Conservation (phyloP, 2,113 vertebrate genomes). For the Trachemys scripta region DNA sequence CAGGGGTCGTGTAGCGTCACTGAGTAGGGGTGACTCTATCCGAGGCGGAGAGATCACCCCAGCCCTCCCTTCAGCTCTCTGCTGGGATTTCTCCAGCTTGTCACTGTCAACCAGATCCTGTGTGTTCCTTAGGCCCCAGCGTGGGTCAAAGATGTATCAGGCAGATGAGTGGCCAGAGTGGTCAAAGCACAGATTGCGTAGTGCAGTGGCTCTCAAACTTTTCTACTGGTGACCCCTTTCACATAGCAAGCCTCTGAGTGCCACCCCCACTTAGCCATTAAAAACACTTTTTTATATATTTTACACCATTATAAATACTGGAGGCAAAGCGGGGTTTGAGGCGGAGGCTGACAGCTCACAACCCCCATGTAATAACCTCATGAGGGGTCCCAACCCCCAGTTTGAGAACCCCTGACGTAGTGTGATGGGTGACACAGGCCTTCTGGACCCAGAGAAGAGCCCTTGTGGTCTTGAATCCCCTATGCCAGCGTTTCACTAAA, state of each 20-base stretch:
- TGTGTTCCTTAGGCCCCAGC: neutral
- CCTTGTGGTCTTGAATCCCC: neutral
- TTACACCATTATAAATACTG: too few relatives aligned
- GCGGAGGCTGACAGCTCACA: too few relatives aligned
- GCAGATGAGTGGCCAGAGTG: neutral
- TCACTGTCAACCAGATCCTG: too few relatives aligned
- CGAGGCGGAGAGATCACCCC: neutral
- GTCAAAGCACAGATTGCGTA: neutral
- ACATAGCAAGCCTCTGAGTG: too few relatives aligned
- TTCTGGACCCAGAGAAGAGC: neutral
- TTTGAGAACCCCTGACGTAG: neutral
- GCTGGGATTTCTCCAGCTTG: neutral
- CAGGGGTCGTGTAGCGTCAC: neutral
- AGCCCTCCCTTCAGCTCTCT: neutral
- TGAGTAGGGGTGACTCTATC: neutral
- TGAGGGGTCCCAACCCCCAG: too few relatives aligned
- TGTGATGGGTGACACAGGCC: neutral
- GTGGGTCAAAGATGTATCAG: neutral
- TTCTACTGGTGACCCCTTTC: too few relatives aligned
- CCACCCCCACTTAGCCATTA: too few relatives aligned
- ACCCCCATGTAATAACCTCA: too few relatives aligned
- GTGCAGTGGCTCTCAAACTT: neutral
- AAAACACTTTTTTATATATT: too few relatives aligned
- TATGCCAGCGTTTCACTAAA: neutral
- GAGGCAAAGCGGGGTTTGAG: too few relatives aligned